Evolutionary conservation across 1,140 invertebrate species (phyloP).

Genomic region (Proales similis): DNA sequence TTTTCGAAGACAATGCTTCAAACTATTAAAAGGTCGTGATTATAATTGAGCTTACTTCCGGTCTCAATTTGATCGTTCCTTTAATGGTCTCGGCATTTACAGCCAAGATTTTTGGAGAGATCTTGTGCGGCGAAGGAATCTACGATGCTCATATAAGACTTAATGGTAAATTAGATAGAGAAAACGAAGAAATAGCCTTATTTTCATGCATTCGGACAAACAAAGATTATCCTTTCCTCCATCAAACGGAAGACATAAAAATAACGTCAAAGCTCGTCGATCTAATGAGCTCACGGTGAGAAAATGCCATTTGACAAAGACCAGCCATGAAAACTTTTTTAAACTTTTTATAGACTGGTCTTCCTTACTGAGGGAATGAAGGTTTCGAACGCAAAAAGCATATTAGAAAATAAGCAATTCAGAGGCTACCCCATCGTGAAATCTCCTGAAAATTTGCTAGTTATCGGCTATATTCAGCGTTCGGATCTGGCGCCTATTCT

Average conservation of each 20-base stretch:
- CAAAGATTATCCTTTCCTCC: slow-evolving; percentile 96
- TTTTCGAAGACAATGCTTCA: slow-evolving; percentile 48
- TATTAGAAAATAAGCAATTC: too few relatives aligned
- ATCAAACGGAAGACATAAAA: slow-evolving; percentile 94
- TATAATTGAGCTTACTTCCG: slow-evolving; percentile 26
- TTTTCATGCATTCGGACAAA: too few relatives aligned
- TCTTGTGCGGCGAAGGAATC: slow-evolving; percentile 81
- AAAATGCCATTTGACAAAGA: not conserved
- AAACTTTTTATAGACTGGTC: slow-evolving; percentile 6
- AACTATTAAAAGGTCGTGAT: slow-evolving; percentile 24
- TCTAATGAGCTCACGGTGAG: slow-evolving; percentile 80
- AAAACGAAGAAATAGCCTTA: too few relatives aligned
- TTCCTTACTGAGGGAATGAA: too few relatives aligned
- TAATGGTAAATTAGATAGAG: too few relatives aligned
- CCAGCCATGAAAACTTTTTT: not conserved
- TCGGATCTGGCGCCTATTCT: slow-evolving; percentile 63
- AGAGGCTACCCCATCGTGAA: too few relatives aligned
- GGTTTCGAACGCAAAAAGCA: too few relatives aligned
- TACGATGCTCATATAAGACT: slow-evolving; percentile 96
- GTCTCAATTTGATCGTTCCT: slow-evolving; percentile 73
- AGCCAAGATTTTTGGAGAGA: slow-evolving; percentile 98
- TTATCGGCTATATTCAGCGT: slow-evolving; percentile 89
- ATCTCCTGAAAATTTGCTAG: too few relatives aligned
- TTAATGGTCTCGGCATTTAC: slow-evolving; percentile 98
- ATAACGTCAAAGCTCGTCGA: slow-evolving; percentile 91